Evolutionary conservation across 2,888 invertebrate genomes (phyloP), one percentile per base, ranked within the genome.

Genomic region (Dorcus parallelipipedus): DNA sequence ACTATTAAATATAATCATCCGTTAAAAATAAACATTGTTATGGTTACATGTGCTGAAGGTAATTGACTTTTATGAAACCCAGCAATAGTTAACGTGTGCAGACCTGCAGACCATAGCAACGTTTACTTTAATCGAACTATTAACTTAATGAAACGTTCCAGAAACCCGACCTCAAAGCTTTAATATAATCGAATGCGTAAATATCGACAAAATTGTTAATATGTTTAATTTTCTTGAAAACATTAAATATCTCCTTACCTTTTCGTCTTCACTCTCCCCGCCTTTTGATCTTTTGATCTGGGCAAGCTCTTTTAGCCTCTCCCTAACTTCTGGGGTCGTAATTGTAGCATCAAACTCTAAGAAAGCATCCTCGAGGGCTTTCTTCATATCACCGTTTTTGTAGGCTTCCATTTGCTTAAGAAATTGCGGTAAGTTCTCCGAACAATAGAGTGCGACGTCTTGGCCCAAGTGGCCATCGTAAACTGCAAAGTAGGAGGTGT

Each of bases 391-490:
- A 0, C 89, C 90, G 56, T 79, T 83, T 75, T 90, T 88, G 71
- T 92, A 94, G 1, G 87, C 83, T 45, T 87, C 85, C 48, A 86
- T 83, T 43, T 85, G 80, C 80, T 92, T 93, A 5, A 98, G 86
- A 73, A 87, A 94, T 33, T 90, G 82, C 0, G 95, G 97, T 54
- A 97, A 82, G 73, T 93, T 87, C 72, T 87, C 82, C 6, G 95
- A 87, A 75, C 91, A 92, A 78, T 97, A 98, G 64, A 89, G 86
- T 0, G 97, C 95, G 23, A 98, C 97, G 80, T 97, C 97, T 20
- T 92, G 88, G 53, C 98, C 98, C 41, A 98, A 98, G 78, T 99
- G 99, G 0, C 98, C 99, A 82, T 99, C 99, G 77, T 96, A 99
- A 0, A 99, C 97, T 52, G 96, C 97, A 82, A 99, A 99, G 52